Base-by-base conservation (phyloP, 35 echinoderm and acorn worm species). In the Eucidaris tribuloides region DNA sequence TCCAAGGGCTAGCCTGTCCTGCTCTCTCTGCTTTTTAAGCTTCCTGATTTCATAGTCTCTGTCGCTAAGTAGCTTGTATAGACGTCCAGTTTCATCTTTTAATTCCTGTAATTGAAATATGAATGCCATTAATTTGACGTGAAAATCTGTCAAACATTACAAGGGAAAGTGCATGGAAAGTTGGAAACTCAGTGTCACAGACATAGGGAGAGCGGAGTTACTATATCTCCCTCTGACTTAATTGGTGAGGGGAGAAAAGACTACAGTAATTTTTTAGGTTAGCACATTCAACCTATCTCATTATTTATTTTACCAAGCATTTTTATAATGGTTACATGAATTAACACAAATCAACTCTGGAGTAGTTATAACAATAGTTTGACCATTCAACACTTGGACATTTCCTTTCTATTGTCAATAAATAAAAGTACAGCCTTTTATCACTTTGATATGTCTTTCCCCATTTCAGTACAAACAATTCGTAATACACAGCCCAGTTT, bases 31-130 rank as follows among this genome's bases (percentile, higher is more conserved):
- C 66, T 93, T 98, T 55, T 98, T 98, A 40, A 98, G 66, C 72
- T 93, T 98, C 37, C 90, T 50, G 2, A 98, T 88, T 86, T 98
- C 95, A 64, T 98, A 88, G 58, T 98, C 95, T 45, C 95, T 92
- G 41, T 98, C 95, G 71, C 95, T 98, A 23, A 98, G 83, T 24
- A 98, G 95, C 52, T 98, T 98, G 71, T 98, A 98, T 11, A 98
- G 74, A 25, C 95, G 42, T 24, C 95, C 95, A 24, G 81, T 87
- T 58, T 98, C 95, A 90, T 98, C 95, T 71, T 98, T 98, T 18
- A 98, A 83, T 83, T 98, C 95, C 95, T 97, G 65, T 39, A 60
- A 31, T 13, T 30, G 52, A 62, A 48, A 86, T 1, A 24, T 20
- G 29, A 88, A 40, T 42, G 33, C 0, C 5, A 42, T 35, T 55